Conservation (phyloP, 2,797 vertebrate genomes). For the Philypnodon macrostomus region DNA sequence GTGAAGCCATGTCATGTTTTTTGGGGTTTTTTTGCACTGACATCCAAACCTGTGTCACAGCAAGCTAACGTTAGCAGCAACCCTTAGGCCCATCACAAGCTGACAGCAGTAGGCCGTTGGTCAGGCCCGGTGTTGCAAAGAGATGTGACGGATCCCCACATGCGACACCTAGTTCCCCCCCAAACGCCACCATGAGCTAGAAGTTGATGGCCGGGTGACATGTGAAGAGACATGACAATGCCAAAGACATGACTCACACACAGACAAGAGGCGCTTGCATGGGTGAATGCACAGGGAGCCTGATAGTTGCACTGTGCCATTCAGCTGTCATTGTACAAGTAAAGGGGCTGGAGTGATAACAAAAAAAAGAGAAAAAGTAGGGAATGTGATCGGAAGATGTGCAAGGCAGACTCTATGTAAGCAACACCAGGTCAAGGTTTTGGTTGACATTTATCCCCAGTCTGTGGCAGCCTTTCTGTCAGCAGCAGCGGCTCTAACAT, state of each 20-base stretch:
- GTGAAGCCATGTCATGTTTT: constrained; percentile 55
- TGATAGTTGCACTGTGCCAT: constrained; percentile 3
- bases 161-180: constrained; percentile 28
- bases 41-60: constrained; percentile 67
- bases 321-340: constrained; percentile 28
- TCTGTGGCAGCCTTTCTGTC: constrained; percentile 36
- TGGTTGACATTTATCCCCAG: constrained; percentile 42
- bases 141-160: constrained; percentile 47
- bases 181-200: constrained; percentile 8
- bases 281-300: constrained; percentile 14
- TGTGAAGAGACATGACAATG: constrained; percentile 54
- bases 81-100: constrained; percentile 36
- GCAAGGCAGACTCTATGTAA: constrained; percentile 51
- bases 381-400: constrained; percentile 48
- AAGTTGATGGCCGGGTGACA: constrained; percentile 49
- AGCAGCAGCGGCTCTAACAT: constrained; percentile 31
- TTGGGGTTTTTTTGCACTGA: constrained; percentile 61
- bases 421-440: constrained; percentile 47
- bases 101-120: constrained; percentile 75
- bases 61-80: constrained; percentile 41
- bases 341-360: not conserved
- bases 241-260: constrained; percentile 41
- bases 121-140: constrained; percentile 56
- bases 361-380: not conserved
- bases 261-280: constrained; percentile 23